Base-by-base conservation (phyloP, 2,888 invertebrate species). In the Tubulanus polymorphus region DNA sequence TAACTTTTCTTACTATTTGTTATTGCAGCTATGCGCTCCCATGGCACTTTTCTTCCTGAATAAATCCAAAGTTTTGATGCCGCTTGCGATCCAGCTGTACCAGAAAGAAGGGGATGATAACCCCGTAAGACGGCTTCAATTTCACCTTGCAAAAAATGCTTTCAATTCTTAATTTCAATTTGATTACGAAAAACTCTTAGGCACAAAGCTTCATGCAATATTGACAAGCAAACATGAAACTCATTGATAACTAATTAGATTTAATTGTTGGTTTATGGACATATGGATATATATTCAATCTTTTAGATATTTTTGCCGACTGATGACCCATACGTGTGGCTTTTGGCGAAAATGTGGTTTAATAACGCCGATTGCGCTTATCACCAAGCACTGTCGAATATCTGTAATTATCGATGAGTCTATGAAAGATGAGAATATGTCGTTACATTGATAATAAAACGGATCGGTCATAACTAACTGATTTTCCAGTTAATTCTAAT, bases 331-430 rank as follows among this genome's bases (percentile, higher is more conserved):
- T 63, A 69, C 54, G 74, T 76, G 3, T 80, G 80, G 80, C 63
- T 73, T 41, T 57, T 76, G 62, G 80, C 77, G 1, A 80, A 80
- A 64, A 75, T 81, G 74, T 81, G 75, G 71, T 81, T 73, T 64
- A 80, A 79, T 64, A 74, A 75, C 48, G 76, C 76, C 0, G 80
- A 81, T 54, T 76, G 78, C 0, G 66, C 69, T 26, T 69, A 73
- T 45, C 80, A 80, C 57, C 79, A 79, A 56, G 67, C 76, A 2
- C 62, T 71, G 23, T 74, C 78, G 2, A 79, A 80, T 64, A 61
- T 79, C 50, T 76, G 76, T 73, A 66, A 54, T 48, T 47, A 15
- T 47, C 10, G 10, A 8, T 12, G 8, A 18, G 46, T 15, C 18
- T 18, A 8, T 15, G 10, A 45, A 10, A 45, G 15, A 8, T 45